phyloP scores from a whole-genome alignment of 2,888 invertebrate species.

The Leptarthrus brevirostris region DNA sequence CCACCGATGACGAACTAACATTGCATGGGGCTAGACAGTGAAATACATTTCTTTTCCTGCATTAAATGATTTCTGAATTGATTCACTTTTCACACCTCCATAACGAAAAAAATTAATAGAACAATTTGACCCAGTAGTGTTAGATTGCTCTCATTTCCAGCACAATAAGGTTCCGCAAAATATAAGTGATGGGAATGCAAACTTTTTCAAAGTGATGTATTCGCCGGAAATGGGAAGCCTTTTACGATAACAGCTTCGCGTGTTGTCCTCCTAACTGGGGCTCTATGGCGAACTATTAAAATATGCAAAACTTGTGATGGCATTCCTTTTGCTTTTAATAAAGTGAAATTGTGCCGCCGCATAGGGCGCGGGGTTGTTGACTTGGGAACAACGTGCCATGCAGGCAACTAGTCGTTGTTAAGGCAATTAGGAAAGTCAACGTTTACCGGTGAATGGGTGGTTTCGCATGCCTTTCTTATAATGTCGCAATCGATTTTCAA shows the following conservation, averaged over 20 bases:
- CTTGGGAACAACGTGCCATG: conserved; percentile 56
- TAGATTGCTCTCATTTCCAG: too few relatives aligned
- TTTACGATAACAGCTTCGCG: not conserved
- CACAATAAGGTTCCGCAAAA: too few relatives aligned
- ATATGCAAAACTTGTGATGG: not conserved
- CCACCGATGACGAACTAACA: too few relatives aligned
- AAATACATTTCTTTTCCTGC: too few relatives aligned
- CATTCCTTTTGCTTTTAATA: not conserved
- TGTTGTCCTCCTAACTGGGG: not conserved
- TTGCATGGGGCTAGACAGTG: too few relatives aligned
- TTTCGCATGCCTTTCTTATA: not conserved
- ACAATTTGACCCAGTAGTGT: too few relatives aligned
- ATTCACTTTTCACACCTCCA: too few relatives aligned
- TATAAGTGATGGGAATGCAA: conserved; percentile 22
- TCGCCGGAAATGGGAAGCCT: conserved; percentile 6
- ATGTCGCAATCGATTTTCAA: conserved; percentile 17
- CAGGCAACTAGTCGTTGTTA: conserved; percentile 41
- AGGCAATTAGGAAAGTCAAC: not conserved
- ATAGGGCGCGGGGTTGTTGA: conserved; percentile 31
- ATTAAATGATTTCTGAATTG: too few relatives aligned
- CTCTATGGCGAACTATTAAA: not conserved
- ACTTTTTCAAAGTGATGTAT: not conserved
- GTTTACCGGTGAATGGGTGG: too few relatives aligned
- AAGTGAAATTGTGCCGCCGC: not conserved
- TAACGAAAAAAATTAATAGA: too few relatives aligned